phyloP scores from a whole-genome alignment of 2,113 vertebrate species.

The Cyprinodon brontotheroides region DNA sequence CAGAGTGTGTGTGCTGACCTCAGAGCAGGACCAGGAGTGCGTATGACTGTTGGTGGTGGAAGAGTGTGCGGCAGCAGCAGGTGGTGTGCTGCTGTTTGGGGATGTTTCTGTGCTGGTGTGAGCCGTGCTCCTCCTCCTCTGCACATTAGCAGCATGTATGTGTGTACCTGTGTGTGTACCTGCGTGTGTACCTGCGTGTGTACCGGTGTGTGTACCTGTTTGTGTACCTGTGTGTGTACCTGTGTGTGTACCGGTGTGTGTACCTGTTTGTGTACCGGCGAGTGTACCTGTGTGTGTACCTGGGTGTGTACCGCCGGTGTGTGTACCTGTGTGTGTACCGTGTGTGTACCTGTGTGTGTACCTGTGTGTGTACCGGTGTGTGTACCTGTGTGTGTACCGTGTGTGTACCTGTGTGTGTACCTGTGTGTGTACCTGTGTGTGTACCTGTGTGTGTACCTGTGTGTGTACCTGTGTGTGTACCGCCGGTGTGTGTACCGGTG shows the following conservation, averaged over 20 bases:
- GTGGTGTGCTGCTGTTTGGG: not conserved
- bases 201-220: no score
- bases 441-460: no score
- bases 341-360: no score
- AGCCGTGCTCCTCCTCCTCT: no score
- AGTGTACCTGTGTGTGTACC: not conserved
- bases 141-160: no score
- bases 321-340: no score
- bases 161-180: not conserved
- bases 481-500: not conserved
- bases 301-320: no score
- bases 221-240: no score
- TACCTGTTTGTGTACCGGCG: not conserved
- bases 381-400: no score
- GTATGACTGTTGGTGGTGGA: not conserved
- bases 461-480: not conserved
- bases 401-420: no score
- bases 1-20: slow-evolving; percentile 54
- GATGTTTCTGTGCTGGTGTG: not conserved
- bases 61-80: slow-evolving; percentile 5
- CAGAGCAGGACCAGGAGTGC: slow-evolving; percentile 28
- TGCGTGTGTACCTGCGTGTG: not conserved
- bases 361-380: no score
- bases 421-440: no score
- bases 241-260: not conserved